Evolutionary conservation across 2,797 vertebrate species (phyloP).

Genomic region (Lithobates pipiens): DNA sequence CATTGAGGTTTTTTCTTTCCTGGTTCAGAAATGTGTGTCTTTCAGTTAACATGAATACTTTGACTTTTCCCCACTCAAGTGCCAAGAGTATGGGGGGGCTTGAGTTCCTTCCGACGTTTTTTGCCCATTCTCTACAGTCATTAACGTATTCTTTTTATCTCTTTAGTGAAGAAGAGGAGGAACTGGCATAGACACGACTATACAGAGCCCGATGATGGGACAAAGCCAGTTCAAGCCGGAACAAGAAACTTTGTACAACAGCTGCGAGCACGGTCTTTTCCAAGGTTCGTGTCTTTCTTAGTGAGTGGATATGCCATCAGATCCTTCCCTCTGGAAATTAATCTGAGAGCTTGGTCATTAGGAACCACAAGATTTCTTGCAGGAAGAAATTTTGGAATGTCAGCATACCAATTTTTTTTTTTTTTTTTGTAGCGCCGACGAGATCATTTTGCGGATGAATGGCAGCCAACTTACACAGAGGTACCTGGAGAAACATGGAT

Average conservation of each 20-base stretch:
- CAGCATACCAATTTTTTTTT: too few relatives aligned
- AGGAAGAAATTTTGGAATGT: too few relatives aligned
- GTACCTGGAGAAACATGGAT: constrained; percentile 94
- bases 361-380: too few relatives aligned
- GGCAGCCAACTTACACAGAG: constrained; percentile 91
- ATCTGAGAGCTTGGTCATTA: too few relatives aligned
- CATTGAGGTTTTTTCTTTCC: too few relatives aligned
- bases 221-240: constrained; percentile 92
- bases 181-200: constrained; percentile 99
- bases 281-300: constrained; percentile 78
- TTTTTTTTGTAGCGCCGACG: constrained; percentile 83
- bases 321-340: too few relatives aligned
- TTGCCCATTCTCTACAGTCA: neutral
- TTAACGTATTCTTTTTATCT: neutral
- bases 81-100: neutral
- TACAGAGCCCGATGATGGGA: constrained; percentile 89
- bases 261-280: constrained; percentile 86
- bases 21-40: too few relatives aligned
- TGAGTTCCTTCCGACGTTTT: neutral
- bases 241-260: constrained; percentile 90
- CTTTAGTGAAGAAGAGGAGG: constrained; percentile 91
- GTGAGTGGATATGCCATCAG: too few relatives aligned
- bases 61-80: neutral
- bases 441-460: constrained; percentile 89
- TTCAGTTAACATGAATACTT: neutral